A percentile compares a stretch with the other conserved stretches of the same genome.
Evolutionary conservation across 2,888 invertebrate genomes (phyloP).

Genomic region (Xylota segnis): DNA sequence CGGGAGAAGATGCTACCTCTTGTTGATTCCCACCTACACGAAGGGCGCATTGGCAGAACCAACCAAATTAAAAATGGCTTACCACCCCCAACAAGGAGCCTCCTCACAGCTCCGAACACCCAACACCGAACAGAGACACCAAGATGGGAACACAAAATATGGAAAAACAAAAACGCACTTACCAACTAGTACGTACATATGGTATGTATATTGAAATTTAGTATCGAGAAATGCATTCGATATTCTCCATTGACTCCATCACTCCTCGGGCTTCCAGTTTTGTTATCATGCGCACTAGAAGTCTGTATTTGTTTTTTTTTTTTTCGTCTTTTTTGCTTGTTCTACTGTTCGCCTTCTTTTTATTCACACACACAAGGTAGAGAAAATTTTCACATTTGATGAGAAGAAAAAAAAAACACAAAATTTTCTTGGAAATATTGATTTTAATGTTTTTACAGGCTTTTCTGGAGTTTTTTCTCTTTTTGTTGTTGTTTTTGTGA

Average conservation of each 20-base stretch:
- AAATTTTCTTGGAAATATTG: not conserved
- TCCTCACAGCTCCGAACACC: not conserved
- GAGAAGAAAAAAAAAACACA: not conserved
- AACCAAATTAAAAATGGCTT: not conserved
- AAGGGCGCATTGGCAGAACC: not conserved
- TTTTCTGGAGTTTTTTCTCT: not conserved
- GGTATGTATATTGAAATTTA: conserved; percentile 28
- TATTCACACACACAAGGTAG: conserved; percentile 6
- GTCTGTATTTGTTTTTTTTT: conserved; percentile 5
- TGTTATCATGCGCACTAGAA: conserved; percentile 61
- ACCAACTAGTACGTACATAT: conserved; percentile 10
- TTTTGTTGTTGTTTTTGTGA: not conserved
- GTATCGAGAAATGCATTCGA: conserved; percentile 52
- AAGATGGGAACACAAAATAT: not conserved
- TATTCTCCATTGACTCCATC: conserved; percentile 36
- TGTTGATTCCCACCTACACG: conserved; percentile 9
- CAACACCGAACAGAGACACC: not conserved
- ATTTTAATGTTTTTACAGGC: not conserved
- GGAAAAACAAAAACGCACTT: conserved; percentile 35
- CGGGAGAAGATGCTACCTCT: not conserved
- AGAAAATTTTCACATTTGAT: conserved; percentile 12
- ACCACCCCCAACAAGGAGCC: conserved; percentile 3
- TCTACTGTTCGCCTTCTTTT: not conserved
- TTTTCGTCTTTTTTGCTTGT: too few relatives aligned
- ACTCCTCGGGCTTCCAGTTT: conserved; percentile 40